Conservation (phyloP, 2,113 vertebrate species). For the Chionis minor region DNA sequence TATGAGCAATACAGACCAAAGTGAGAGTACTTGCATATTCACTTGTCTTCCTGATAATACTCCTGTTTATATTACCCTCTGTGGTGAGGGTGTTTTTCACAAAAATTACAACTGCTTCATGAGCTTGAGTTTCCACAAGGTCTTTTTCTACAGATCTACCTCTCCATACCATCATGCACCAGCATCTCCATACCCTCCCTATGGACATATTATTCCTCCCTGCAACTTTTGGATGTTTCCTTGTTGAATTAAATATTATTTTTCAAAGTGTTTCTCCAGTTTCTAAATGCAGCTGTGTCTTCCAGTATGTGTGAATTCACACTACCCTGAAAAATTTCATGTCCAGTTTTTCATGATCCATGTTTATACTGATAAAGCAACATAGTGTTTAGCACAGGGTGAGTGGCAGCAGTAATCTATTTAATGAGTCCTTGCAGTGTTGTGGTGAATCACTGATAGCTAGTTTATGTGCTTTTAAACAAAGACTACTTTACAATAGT, state of each 20-base stretch:
- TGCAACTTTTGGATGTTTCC: neutral
- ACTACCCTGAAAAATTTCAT: neutral
- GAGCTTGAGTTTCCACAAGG: neutral
- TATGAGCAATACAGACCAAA: neutral
- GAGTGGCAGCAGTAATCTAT: neutral
- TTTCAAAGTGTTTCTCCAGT: neutral
- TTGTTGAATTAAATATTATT: neutral
- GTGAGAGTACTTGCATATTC: neutral
- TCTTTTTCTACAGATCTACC: neutral
- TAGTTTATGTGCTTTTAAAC: neutral
- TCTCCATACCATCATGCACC: neutral
- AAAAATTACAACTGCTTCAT: neutral
- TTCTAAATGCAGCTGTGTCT: neutral
- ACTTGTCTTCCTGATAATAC: neutral
- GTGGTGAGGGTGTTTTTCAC: neutral
- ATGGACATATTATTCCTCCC: neutral
- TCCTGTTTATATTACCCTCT: neutral
- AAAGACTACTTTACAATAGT: neutral
- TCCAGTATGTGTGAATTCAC: neutral
- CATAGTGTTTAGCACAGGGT: neutral
- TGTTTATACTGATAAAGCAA: neutral
- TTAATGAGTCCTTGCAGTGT: neutral
- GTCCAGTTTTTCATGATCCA: neutral
- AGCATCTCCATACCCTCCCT: neutral
- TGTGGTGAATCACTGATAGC: neutral